Evolutionary conservation across 2,113 vertebrate genomes (phyloP).

Genomic region (Caretta caretta): DNA sequence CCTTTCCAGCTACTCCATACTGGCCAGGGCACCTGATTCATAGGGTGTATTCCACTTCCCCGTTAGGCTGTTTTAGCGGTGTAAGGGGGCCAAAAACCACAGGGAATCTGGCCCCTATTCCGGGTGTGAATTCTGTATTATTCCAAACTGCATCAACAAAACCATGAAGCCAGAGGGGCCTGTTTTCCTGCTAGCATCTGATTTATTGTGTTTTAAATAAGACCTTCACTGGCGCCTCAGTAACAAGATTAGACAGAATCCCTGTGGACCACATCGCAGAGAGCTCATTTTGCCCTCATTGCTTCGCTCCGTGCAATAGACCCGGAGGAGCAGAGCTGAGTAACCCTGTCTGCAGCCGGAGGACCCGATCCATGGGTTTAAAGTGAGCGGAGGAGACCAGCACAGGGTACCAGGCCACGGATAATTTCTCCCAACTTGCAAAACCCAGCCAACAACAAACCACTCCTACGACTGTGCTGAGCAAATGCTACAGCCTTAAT

Average conservation of each 20-base stretch:
- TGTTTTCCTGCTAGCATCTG: background rate
- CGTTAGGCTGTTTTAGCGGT: background rate
- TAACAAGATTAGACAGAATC: background rate
- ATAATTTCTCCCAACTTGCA: background rate
- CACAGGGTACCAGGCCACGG: background rate
- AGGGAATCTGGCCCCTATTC: background rate
- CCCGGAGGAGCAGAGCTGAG: background rate
- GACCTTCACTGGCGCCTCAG: background rate
- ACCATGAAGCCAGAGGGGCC: background rate
- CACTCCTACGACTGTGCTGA: background rate
- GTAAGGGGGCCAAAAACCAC: background rate
- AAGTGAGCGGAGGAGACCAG: background rate
- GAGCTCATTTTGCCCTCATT: background rate
- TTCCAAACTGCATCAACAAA: background rate
- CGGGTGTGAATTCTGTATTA: background rate
- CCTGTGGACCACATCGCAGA: background rate
- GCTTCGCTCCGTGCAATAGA: background rate
- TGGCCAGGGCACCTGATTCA: background rate
- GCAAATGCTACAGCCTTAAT: background rate
- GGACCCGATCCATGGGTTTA: background rate
- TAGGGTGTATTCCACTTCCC: background rate
- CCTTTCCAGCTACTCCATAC: accelerated
- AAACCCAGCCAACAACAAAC: background rate
- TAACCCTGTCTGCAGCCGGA: background rate
- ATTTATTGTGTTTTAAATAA: background rate